Percentiles rank a stretch among this genome's conserved stretches.
Evolutionary conservation across 2,888 invertebrate genomes (phyloP).

Genomic region (Hartigia nigra): DNA sequence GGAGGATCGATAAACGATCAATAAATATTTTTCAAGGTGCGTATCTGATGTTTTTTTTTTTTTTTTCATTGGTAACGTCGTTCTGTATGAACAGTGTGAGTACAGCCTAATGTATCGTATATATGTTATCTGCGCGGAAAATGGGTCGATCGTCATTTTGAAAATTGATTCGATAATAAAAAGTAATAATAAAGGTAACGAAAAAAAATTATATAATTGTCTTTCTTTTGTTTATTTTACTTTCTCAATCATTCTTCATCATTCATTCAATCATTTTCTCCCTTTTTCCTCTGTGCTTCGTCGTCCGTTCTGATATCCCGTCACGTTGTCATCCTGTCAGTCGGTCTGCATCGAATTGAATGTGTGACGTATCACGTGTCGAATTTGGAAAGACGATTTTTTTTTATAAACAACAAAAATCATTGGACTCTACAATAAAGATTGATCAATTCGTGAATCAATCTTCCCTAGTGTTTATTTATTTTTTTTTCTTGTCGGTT

Average conservation of each 20-base stretch:
- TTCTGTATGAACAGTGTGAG: background rate
- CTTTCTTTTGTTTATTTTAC: background rate
- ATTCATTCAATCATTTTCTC: background rate
- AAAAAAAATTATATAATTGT: background rate
- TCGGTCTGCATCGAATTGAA: background rate
- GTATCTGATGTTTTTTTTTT: background rate
- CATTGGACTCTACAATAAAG: background rate
- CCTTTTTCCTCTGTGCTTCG: background rate
- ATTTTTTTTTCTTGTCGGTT: constrained; percentile 32
- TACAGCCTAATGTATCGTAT: background rate
- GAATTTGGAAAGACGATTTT: background rate
- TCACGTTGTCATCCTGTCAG: background rate
- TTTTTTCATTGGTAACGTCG: background rate
- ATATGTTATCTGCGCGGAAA: background rate
- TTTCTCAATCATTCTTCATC: background rate
- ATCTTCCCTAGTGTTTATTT: background rate
- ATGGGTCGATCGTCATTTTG: background rate
- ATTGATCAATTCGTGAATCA: background rate
- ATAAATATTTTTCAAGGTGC: background rate
- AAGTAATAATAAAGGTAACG: background rate
- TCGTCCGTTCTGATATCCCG: background rate
- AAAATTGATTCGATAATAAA: background rate
- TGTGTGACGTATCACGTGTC: background rate
- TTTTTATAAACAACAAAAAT: background rate
- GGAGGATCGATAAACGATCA: background rate